Evolutionary conservation across 2,888 invertebrate species (phyloP), one percentile per base, ranked within the genome.

Genomic region (Cheilosia urbana): DNA sequence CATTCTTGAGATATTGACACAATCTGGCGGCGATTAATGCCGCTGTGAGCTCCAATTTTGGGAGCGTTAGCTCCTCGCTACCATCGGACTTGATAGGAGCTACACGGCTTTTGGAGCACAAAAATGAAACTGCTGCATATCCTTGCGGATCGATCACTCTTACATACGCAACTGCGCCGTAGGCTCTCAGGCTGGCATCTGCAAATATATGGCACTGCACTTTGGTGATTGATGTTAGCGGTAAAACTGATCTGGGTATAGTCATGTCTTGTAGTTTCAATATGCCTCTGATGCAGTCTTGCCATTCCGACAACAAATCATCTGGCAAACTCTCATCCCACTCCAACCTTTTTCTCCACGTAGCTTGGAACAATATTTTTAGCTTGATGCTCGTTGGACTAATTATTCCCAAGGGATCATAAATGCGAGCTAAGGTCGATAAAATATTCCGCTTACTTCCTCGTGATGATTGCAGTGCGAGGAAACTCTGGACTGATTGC

Each of bases 151-250:
- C 30, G 7, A 42, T 13, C 17, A 65, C 60, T 30, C n/a, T 62
- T 13, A 77, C 19, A 53, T 53, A 83, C 0, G 71, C 68, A 13
- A 53, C 62, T 2, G 82, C 77, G 3, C 77, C 72, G 49, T 72
- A 83, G 9, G 72, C 77, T 19, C 42, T 51, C 7, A 72, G 5
- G 40, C 82, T 83, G 3, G 68, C 77, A 47, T 83, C 73, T n/a
- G 68, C 63, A 45, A 81, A 81, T 7, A 76, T 75, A 30, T 81
- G 58, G 27, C 60, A 73, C 27, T 55, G 51, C 19, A 72, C 34
- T 15, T 34, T 17, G 4, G 15, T 45, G 15, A 34, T 21, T 19
- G 69, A 24, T 49, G 45, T 17, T 19, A 21, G 13, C 17, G 40
- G 13, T 7, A 66, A 58, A 65, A 30, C 42, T 34, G 58, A 72